phyloP scores from a whole-genome alignment of 2,113 vertebrate species.

The Pandion haliaetus region DNA sequence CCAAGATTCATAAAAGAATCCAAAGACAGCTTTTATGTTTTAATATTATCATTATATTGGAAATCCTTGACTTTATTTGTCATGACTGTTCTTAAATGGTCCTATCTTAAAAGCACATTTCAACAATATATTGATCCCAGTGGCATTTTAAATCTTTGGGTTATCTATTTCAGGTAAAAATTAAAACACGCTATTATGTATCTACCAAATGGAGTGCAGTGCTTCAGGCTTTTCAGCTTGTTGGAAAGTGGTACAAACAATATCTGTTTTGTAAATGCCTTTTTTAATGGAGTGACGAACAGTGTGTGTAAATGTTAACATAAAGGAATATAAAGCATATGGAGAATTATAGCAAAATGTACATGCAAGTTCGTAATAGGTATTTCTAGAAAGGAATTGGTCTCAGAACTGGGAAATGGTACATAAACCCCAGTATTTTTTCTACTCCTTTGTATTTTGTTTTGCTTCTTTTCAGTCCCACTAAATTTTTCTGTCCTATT shows the following conservation, averaged over 20 bases:
- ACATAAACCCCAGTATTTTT: not conserved
- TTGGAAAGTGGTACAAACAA: slow-evolving; percentile 34
- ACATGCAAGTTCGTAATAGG: not conserved
- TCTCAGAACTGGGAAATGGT: not conserved
- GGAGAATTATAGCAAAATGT: not conserved
- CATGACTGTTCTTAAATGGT: slow-evolving; percentile 13
- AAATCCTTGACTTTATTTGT: not conserved
- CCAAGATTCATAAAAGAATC: not conserved
- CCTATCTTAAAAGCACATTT: slow-evolving; percentile 44
- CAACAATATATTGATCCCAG: slow-evolving; percentile 43
- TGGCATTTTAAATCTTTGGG: slow-evolving; percentile 49
- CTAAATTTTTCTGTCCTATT: not conserved
- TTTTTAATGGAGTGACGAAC: not conserved
- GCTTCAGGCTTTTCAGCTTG: slow-evolving; percentile 62
- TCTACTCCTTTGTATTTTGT: not conserved
- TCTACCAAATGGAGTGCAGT: slow-evolving; percentile 53
- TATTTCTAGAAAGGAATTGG: not conserved
- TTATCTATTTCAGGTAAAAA: slow-evolving; percentile 61
- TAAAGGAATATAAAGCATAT: slow-evolving; percentile 27
- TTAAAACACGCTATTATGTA: slow-evolving; percentile 51
- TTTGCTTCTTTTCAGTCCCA: not conserved
- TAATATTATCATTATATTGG: not conserved
- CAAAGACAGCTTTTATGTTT: not conserved
- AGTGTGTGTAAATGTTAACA: not conserved
- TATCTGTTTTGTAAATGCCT: slow-evolving; percentile 59